Evolutionary conservation across 2,888 invertebrate genomes (phyloP), one percentile per base, ranked within the genome.

Genomic region (Pollenia griseotomentosa): DNA sequence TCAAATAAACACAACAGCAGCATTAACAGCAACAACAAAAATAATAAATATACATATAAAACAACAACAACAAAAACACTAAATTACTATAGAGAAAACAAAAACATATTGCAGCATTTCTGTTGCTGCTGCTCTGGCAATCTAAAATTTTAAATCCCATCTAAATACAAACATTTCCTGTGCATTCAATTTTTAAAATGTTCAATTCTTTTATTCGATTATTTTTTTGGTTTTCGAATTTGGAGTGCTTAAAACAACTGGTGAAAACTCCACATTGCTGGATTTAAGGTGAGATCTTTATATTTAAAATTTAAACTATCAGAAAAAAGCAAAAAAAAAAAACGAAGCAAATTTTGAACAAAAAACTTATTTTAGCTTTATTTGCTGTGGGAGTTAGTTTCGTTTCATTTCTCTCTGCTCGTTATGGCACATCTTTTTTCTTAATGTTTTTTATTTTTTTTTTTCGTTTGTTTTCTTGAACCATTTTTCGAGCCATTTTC

Each of bases 1-100:
- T 87, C 87, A 87, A 84, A 83, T 84, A 78, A 87, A 84, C 87
- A 83, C 86, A 86, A 86, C 73, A 66, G 77, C 65, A 66, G 66
- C 59, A 68, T 66, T 63, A 55, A 63, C 65, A 78, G 48, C 46
- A 83, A 51, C 71, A 42, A 46, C 66, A 73, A 42, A 48, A 40
- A 40, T 40, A 11, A n/a, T 46, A 53, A 19, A 57, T 46, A 40
- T 19, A 75, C 33, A 57, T 44, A 63, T 6, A 63, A 81, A 57
- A 59, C 66, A 79, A 44, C 42, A 53, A 85, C 71, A 71, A 68
- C 55, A 57, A 66, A 53, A 5, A 66, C 73, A 68, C 70, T 70
- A 68, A 78, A 48, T 71, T 63, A n/a, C 44, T 63, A 48, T 48
- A 70, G 51, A 74, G 51, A 42, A 55, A 48, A 70, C 53, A 40